phyloP scores from a whole-genome alignment of 2,113 vertebrate genomes.

The Cyphomyrus plagiostoma region DNA sequence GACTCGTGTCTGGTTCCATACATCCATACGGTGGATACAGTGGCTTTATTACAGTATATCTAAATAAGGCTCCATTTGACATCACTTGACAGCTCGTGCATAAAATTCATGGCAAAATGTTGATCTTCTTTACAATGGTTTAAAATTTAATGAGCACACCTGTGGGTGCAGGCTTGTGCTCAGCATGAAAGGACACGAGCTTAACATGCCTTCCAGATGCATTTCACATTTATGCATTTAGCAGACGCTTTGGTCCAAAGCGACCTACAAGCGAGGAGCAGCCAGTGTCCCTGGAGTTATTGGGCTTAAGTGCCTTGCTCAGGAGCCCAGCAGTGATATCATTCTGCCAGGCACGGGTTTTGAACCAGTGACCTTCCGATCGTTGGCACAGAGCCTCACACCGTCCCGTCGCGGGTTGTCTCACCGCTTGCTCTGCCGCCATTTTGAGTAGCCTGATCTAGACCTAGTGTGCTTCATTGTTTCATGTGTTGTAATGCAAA shows the following conservation, averaged over 20 bases:
- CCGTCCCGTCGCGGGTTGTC: neutral
- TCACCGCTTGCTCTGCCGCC: neutral
- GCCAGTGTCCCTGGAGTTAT: neutral
- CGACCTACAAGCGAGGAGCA: neutral
- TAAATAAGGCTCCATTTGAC: neutral
- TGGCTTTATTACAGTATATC: neutral
- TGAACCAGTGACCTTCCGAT: neutral
- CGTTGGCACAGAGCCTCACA: neutral
- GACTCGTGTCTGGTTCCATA: neutral
- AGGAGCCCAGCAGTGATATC: neutral
- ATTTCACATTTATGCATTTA: neutral
- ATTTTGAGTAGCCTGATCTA: neutral
- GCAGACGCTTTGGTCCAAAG: neutral
- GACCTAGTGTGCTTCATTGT: neutral
- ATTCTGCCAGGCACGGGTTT: neutral
- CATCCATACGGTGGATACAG: neutral
- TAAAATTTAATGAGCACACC: neutral
- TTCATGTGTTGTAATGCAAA: constrained; percentile 23
- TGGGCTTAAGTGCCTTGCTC: neutral
- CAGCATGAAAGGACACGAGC: neutral
- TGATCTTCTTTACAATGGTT: constrained; percentile 10
- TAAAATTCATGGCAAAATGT: neutral
- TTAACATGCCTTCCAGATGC: neutral
- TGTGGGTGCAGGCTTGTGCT: neutral
- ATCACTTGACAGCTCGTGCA: neutral